Conservation (phyloP, 2,888 invertebrate species). For the Tetragonisca angustula region DNA sequence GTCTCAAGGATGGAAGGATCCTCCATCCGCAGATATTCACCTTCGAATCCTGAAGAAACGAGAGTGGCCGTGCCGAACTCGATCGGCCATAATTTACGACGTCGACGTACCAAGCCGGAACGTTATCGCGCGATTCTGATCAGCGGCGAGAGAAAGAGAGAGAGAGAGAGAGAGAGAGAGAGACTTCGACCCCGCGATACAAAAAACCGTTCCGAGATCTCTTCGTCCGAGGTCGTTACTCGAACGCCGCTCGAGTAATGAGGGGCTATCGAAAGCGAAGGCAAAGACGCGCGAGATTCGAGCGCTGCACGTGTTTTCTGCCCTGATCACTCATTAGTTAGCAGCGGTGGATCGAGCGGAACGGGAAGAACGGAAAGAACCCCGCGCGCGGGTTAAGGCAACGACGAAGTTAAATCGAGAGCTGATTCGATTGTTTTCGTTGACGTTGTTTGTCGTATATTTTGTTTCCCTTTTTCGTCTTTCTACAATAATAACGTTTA, state of each 20-base stretch:
- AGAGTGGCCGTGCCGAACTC: slow-evolving; percentile 64
- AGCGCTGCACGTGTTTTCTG: slow-evolving; percentile 61
- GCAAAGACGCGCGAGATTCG: slow-evolving; percentile 56
- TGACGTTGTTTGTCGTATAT: no score
- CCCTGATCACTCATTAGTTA: slow-evolving; percentile 68
- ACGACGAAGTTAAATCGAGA: neutral
- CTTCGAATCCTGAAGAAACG: slow-evolving; percentile 63
- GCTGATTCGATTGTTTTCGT: slow-evolving; percentile 22
- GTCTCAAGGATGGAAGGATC: slow-evolving; percentile 61
- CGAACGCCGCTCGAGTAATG: slow-evolving; percentile 72
- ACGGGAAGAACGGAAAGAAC: neutral
- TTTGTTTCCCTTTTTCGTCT: no score
- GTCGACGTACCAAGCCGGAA: slow-evolving; percentile 59
- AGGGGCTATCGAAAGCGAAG: slow-evolving; percentile 71
- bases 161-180: no score
- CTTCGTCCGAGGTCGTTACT: slow-evolving; percentile 71
- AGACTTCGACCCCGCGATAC: slow-evolving; percentile 72
- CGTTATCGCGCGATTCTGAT: slow-evolving; percentile 77
- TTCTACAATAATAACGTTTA: no score
- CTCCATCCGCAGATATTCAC: slow-evolving; percentile 64
- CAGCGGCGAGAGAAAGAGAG: slow-evolving; percentile 55
- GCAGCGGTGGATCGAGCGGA: slow-evolving; percentile 21
- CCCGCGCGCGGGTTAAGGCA: neutral
- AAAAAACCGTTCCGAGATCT: slow-evolving; percentile 72
- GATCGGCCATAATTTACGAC: slow-evolving; percentile 78